Percentiles rank a stretch among this genome's conserved stretches.
Evolutionary conservation across 2,797 vertebrate genomes (phyloP).

Genomic region (Smutsia gigantea): DNA sequence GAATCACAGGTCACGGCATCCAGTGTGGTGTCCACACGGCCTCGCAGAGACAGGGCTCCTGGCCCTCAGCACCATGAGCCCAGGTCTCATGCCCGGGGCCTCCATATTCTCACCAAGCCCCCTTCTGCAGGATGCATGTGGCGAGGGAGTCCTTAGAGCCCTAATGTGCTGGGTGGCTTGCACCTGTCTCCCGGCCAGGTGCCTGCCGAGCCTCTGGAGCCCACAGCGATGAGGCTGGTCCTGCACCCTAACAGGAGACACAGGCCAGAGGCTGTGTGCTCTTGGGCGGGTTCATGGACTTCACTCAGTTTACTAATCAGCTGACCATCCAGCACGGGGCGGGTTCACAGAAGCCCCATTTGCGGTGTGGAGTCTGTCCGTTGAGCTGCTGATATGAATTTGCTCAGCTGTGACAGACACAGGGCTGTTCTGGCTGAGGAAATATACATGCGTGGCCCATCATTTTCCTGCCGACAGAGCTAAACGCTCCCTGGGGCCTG

Average conservation of each 20-base stretch:
- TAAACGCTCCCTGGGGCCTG: background rate
- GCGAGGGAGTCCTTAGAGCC: background rate
- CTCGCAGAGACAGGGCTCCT: too few species aligned
- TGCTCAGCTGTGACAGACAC: background rate
- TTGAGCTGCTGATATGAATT: background rate
- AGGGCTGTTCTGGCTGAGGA: background rate
- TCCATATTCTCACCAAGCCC: rapidly evolving
- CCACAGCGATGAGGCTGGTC: rapidly evolving
- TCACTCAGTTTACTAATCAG: background rate
- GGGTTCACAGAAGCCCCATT: rapidly evolving
- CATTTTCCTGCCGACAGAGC: background rate
- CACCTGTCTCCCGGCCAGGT: background rate
- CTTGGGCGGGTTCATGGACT: rapidly evolving
- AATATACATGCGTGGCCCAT: background rate
- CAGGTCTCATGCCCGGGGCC: rapidly evolving
- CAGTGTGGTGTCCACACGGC: too few species aligned
- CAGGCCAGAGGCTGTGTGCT: background rate
- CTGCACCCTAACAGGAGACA: rapidly evolving
- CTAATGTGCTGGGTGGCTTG: rapidly evolving
- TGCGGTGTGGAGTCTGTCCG: background rate
- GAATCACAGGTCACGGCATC: rapidly evolving
- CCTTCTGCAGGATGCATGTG: background rate
- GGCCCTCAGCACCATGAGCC: background rate
- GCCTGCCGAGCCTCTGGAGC: rapidly evolving
- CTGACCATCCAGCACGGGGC: rapidly evolving